These are phyloP conservation scores for Matsumyia berberina DNA, from an alignment of 2,888 invertebrate species.

Conservation along the genomic window DNA sequence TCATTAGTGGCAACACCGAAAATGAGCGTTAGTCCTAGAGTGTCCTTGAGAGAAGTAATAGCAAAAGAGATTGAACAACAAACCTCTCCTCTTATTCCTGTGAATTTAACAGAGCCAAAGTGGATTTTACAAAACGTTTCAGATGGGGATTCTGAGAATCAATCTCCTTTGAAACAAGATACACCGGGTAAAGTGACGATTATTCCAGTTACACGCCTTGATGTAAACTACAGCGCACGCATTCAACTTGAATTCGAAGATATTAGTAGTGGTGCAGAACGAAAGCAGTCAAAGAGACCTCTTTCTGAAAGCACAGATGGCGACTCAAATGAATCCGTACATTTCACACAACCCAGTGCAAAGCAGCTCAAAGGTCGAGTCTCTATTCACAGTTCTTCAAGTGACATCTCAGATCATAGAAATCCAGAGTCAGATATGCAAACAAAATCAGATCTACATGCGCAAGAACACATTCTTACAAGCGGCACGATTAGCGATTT, in stretches of 20 bases:
- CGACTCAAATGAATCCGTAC: constrained; percentile 9
- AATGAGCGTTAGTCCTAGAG: constrained; percentile 6
- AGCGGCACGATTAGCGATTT: constrained; percentile 78
- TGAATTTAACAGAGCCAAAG: background rate
- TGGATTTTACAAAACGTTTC: background rate
- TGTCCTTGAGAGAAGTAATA: background rate
- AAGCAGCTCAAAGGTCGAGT: constrained; percentile 40
- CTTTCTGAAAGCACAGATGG: constrained; percentile 48
- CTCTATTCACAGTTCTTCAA: constrained; percentile 34
- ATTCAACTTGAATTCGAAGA: background rate
- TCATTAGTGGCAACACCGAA: background rate
- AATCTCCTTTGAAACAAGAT: background rate
- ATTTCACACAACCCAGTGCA: background rate
- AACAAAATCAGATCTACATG: background rate
- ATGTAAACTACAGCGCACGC: background rate
- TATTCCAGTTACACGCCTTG: background rate
- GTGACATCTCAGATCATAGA: background rate
- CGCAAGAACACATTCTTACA: constrained; percentile 3
- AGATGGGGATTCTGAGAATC: background rate
- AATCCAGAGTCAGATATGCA: background rate
- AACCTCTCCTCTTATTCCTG: background rate
- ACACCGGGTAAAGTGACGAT: background rate
- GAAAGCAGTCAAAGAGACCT: background rate
- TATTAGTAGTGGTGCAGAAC: too few species aligned
- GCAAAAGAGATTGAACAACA: background rate